These are phyloP conservation scores for Panopea generosa DNA, from an alignment of 2,888 invertebrate genomes.

Conservation along the genomic window DNA sequence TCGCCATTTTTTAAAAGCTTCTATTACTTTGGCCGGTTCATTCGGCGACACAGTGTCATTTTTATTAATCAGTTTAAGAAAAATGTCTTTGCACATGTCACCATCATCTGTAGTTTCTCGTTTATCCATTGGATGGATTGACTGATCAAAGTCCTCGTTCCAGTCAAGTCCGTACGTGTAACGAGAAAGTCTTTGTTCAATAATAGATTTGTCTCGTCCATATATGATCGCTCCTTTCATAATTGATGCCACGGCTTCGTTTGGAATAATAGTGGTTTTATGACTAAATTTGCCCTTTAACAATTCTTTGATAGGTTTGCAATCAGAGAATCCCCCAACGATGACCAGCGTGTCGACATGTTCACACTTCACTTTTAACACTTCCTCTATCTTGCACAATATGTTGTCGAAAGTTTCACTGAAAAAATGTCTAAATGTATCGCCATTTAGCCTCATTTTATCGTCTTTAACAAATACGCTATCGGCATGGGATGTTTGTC, in stretches of 20 bases:
- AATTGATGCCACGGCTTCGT: constrained; percentile 33
- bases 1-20: constrained; percentile 25
- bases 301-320: constrained; percentile 4
- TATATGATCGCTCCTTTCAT: constrained; percentile 52
- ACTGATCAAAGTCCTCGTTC: constrained; percentile 44
- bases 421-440: neutral
- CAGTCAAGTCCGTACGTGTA: constrained; percentile 47
- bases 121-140: constrained; percentile 18
- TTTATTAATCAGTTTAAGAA: constrained; percentile 27
- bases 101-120: constrained; percentile 42
- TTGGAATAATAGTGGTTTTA: constrained; percentile 32
- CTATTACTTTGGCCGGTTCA: constrained; percentile 4
- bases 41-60: constrained; percentile 6
- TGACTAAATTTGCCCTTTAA: constrained; percentile 19
- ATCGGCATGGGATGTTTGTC: constrained; percentile 1
- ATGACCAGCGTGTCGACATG: constrained; percentile 27
- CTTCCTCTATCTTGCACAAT: neutral
- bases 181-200: constrained; percentile 25
- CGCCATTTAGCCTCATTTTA: constrained; percentile 16
- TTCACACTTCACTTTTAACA: neutral
- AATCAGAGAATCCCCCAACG: constrained; percentile 50
- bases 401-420: constrained; percentile 1
- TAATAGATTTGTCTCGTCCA: constrained; percentile 36
- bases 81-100: constrained; percentile 43
- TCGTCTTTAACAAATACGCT: neutral